phyloP scores from a whole-genome alignment of 2,113 vertebrate genomes.

The Grammatotria lemairii region DNA sequence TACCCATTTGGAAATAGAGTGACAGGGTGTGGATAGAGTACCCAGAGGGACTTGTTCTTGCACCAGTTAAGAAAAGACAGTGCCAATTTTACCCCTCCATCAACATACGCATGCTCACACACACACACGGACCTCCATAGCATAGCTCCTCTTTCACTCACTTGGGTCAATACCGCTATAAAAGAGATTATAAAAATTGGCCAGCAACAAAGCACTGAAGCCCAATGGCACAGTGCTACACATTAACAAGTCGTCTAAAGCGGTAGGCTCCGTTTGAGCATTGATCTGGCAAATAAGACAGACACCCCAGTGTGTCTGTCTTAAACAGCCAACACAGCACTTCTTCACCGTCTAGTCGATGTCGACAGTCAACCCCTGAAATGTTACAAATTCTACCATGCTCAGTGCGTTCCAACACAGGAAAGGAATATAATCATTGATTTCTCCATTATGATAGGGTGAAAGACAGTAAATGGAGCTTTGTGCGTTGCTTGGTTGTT shows the following conservation, averaged over 20 bases:
- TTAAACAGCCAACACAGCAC: constrained; percentile 10
- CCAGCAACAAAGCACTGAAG: constrained; percentile 42
- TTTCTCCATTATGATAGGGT: not conserved
- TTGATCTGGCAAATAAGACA: constrained; percentile 53
- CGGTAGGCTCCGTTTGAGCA: constrained; percentile 35
- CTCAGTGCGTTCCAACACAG: not conserved
- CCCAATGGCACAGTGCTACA: constrained; percentile 44
- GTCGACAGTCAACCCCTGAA: not conserved
- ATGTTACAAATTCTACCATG: not conserved
- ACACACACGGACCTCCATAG: not conserved
- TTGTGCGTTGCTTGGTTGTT: not conserved
- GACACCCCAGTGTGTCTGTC: constrained; percentile 17
- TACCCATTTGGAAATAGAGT: constrained; percentile 22
- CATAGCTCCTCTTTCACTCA: constrained; percentile 14
- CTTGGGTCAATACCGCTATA: constrained; percentile 48
- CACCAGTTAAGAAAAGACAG: constrained; percentile 57
- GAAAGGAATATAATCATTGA: not conserved
- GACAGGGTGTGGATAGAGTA: constrained; percentile 20
- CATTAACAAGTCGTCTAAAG: constrained; percentile 52
- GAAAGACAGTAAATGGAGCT: not conserved
- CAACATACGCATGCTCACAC: not conserved
- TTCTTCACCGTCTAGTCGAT: not conserved
- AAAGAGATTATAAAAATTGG: constrained; percentile 56
- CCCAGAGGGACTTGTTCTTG: constrained; percentile 40
- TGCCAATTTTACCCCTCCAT: constrained; percentile 35